Conservation (phyloP, 1,140 invertebrate species). For the Plutomurus gul region DNA sequence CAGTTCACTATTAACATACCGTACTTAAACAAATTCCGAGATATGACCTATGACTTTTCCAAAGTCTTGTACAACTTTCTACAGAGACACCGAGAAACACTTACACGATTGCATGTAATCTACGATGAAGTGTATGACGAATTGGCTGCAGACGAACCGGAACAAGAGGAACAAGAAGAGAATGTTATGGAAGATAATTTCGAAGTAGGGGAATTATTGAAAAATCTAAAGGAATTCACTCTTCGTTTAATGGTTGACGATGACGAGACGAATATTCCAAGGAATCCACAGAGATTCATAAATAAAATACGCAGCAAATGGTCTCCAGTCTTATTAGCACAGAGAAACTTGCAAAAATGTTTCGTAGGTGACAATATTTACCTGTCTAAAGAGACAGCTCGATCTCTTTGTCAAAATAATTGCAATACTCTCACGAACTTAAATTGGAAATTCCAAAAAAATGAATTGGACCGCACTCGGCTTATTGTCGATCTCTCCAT, state of each 20-base stretch:
- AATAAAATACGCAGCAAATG: neutral
- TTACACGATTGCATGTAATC: neutral
- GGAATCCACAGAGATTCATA: neutral
- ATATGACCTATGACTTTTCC: neutral
- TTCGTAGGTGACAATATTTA: neutral
- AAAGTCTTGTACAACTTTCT: neutral
- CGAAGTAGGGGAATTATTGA: neutral
- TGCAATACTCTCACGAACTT: neutral
- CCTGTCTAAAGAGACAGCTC: neutral
- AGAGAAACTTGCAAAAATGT: neutral
- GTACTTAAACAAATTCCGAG: neutral
- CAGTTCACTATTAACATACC: neutral
- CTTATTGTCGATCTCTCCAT: neutral
- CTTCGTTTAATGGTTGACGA: neutral
- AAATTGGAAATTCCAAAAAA: neutral
- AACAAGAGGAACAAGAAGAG: neutral
- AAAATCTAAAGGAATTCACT: neutral
- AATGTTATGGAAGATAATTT: neutral
- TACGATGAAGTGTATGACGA: neutral
- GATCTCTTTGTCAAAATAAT: neutral
- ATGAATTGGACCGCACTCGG: neutral
- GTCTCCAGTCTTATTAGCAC: neutral
- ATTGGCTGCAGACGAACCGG: neutral
- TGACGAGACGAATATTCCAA: neutral
- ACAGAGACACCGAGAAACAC: neutral